Evolutionary conservation across 2,888 invertebrate genomes (phyloP), one percentile per base, ranked within the genome.

Genomic region (Ceraclea dissimilis): DNA sequence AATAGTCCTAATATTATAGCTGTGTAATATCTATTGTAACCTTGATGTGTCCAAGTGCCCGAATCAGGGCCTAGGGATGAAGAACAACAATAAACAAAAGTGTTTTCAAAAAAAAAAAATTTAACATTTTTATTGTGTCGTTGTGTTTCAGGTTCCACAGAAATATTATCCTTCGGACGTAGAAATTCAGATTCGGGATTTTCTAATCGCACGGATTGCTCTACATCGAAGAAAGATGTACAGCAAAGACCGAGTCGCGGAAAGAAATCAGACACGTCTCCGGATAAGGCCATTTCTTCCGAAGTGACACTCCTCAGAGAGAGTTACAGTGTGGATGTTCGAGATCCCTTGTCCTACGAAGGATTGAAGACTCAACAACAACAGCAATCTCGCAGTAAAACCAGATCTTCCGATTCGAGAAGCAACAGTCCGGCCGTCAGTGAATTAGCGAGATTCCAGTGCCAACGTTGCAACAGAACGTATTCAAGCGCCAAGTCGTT

Each of bases 151-250:
- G 57, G 52, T 16, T 43, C 33, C n/a, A 21, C 46, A 11, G 57
- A 57, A 31, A 52, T 59, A 47, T 49, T 53, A 2, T 53, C 59
- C 10, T 56, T 52, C 8, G 59, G 59, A 59, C 69, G 76, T 47
- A 74, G 75, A 61, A 78, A 76, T 66, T 76, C 76, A 55, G 77
- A 78, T 64, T 78, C 77, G 0, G 76, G 76, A 0, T 74, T 76
- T 62, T 76, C 76, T 8, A 71, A 70, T 26, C 71, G 73, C 53
- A 75, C 77, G 0, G 75, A 78, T 59, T 65, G 67, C 54, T 75
- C 75, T 1, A 69, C 68, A 54, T 69, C 66, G 2, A 73, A 74
- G 64, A 59, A 52, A 49, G 57, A 54, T 10, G 13, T 19, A 8
- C n/a, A 22, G 39, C 47, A 47, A 16, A 4, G 11, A 10, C 11